Base-by-base conservation (phyloP, 30 jellyfish, hydroid and myxozoan genomes). In the Aurelia coerulea region DNA sequence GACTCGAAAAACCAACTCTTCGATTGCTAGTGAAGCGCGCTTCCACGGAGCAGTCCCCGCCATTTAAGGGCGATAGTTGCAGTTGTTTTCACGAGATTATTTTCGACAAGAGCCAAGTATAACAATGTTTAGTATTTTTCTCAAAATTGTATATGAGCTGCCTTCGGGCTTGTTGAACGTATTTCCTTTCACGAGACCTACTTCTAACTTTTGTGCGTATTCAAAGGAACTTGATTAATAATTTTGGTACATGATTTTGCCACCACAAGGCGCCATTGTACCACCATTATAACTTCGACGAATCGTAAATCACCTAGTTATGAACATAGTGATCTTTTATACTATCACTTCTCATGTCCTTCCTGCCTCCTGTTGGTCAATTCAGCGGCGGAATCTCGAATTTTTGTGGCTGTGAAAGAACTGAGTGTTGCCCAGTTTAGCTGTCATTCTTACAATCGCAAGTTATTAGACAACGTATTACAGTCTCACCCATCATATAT, bases 201-300 rank as follows among this genome's bases (percentile, higher is more conserved):
- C 56, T 46, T 46, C 56, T 6, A 4, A 46, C 56, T 46, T 46
- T 46, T 46, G 6, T 46, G 56, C 56, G 56, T 46, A 46, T 46
- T 7, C 56, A 46, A 14, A 46, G 56, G 56, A 4, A 46, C 56
- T 46, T 46, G 56, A 46, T 46, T 46, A 46, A 46, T 17, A 13
- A 37, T 12, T 4, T 76, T 13, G 52, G 13, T 81, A 37, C 84
- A 64, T 70, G 74, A 81, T 53, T 81, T 32, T 74, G 68, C 56
- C 58, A 81, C 91, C 91, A 68, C 91, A 81, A 15, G 91, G 91
- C 91, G 91, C 91, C 91, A 52, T 67, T 41, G 77, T 75, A 10
- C 59, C 37, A 13, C 91, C 84, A 81, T 81, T 81, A 35, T 16
- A 29, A 52, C 84, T 32, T 65, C 59, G 84, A 62, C 69, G 77